Evolutionary conservation across 2,113 vertebrate genomes (phyloP), one percentile per base, ranked within the genome.

Genomic region (Willisornis vidua): DNA sequence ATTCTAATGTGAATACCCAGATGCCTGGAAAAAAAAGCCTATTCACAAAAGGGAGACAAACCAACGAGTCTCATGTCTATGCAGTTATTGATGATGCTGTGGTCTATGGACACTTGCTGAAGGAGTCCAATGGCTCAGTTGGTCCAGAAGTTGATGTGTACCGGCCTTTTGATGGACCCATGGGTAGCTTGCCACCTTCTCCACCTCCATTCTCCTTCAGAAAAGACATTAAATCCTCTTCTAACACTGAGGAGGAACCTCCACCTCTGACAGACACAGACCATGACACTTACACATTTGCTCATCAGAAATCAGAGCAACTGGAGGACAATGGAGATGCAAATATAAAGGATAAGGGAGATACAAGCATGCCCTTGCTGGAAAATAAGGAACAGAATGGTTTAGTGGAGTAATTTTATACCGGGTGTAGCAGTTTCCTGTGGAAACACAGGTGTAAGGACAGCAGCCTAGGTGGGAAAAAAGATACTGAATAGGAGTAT

Each of bases 61-160:
- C 98, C 39, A 99, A 98, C 1, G 99, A 99, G 2, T 98, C 99
- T 17, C 99, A 99, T 11, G 97, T 99, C 68, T 99, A 99, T 23
- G 98, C 97, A 5, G 98, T 98, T 84, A 99, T 99, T 26, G 99
- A 99, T 1, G 99, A 99, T 19, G 96, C 96, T 19, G 97, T 98
- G 98, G 97, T 98, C 19, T 99, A 99, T 14, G 97, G 98, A 16
- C 98, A 99, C 85, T 97, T 99, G 79, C 97, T 99, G 59, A 95
- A 97, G 79, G 96, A 97, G 19, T 90, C 92, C 19, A 81, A 89
- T 9, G 96, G 97, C n/a, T 85, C 20, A 68, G 96, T 91, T 3
- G 45, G 70, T 90, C 94, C 97, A 33, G 98, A 95, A 43, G 96
- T 65, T 81, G 98, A 97, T 41, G 96, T 97, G 25, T 98, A 96